These are phyloP conservation scores for Ichneumon xanthorius DNA, from an alignment of 2,888 invertebrate genomes.

Conservation along the genomic window DNA sequence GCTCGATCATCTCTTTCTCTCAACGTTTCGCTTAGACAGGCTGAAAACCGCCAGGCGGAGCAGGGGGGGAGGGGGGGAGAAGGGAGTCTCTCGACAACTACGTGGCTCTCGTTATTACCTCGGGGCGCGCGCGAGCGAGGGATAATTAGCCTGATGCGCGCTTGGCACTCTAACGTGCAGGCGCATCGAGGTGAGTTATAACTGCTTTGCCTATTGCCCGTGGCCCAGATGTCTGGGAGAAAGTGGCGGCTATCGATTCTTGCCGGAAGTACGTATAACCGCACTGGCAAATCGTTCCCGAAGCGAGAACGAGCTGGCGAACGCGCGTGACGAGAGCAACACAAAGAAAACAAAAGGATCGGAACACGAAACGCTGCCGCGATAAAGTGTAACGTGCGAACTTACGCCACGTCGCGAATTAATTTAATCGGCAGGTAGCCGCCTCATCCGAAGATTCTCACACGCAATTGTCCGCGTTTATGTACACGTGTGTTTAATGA, in stretches of 20 bases:
- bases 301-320: neutral
- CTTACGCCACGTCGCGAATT: constrained; percentile 61
- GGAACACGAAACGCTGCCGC: constrained; percentile 55
- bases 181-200: constrained; percentile 44
- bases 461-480: neutral
- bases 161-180: constrained; percentile 43
- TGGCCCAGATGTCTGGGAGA: constrained; percentile 76
- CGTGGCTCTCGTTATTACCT: constrained; percentile 39
- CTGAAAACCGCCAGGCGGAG: neutral
- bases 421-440: constrained; percentile 42
- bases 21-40: constrained; percentile 40
- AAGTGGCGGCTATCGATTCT: constrained; percentile 73
- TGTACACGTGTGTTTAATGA: constrained; percentile 19
- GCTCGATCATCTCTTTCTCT: constrained; percentile 38
- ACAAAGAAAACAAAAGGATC: constrained; percentile 38
- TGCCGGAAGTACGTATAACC: constrained; percentile 69
- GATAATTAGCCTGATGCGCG: constrained; percentile 63
- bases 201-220: constrained; percentile 40
- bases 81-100: neutral
- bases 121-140: constrained; percentile 24
- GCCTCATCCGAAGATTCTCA: constrained; percentile 13
- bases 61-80: too few relatives aligned
- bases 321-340: constrained; percentile 30
- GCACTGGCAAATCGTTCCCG: neutral
- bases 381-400: constrained; percentile 76